phyloP scores from a whole-genome alignment of 2,113 vertebrate species.

The Petrocephalus microphthalmus region DNA sequence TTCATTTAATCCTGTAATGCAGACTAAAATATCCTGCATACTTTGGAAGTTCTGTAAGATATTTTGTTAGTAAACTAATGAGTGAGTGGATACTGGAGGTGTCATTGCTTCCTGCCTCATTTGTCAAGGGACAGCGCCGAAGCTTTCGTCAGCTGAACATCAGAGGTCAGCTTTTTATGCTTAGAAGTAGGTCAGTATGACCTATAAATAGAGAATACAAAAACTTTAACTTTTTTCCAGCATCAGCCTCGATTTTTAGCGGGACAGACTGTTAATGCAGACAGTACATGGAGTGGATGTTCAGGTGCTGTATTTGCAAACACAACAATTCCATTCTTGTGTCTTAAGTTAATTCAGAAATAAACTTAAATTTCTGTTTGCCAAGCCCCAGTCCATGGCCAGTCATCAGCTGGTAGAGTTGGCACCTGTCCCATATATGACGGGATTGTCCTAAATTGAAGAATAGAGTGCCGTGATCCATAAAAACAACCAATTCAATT shows the following conservation, averaged over 20 bases:
- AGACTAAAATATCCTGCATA: not conserved
- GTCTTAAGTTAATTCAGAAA: not conserved
- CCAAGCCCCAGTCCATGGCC: not conserved
- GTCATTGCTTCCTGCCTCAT: not conserved
- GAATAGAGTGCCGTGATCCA: not conserved
- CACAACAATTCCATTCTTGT: not conserved
- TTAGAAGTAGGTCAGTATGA: slow-evolving; percentile 7
- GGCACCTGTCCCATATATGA: no score
- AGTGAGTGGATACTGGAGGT: not conserved
- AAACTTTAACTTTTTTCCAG: slow-evolving; percentile 33
- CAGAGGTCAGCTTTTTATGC: slow-evolving; percentile 6
- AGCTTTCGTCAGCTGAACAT: not conserved
- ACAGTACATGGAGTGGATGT: not conserved
- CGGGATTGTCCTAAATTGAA: not conserved
- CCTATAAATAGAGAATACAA: slow-evolving; percentile 32
- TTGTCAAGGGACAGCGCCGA: not conserved
- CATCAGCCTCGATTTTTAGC: not conserved
- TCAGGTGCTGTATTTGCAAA: not conserved
- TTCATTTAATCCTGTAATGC: not conserved
- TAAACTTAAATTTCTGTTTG: not conserved
- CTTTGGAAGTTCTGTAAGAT: not conserved
- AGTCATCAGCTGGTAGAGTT: not conserved
- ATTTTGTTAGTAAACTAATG: not conserved
- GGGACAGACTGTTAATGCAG: not conserved
- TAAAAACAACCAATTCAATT: not conserved